Evolutionary conservation across 2,797 vertebrate genomes (phyloP).

Genomic region (Sitta carolinensis): DNA sequence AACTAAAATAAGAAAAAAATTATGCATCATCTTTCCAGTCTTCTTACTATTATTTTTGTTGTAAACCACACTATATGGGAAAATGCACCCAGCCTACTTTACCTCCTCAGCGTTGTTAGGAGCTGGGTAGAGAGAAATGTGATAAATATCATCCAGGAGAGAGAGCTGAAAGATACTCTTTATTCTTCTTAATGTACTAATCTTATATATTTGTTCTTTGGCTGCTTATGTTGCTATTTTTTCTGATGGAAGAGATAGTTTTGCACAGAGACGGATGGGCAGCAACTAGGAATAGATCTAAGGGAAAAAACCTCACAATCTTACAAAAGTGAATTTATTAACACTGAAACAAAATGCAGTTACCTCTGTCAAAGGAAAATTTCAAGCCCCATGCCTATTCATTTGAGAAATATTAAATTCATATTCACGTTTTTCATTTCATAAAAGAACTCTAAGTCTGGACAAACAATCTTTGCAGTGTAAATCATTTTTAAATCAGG

Average conservation of each 20-base stretch:
- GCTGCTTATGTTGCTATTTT: slow-evolving; percentile 41
- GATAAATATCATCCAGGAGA: slow-evolving; percentile 71
- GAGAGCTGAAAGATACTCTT: slow-evolving; percentile 74
- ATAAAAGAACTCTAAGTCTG: slow-evolving; percentile 48
- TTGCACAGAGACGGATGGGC: slow-evolving; percentile 50
- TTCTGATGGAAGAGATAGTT: slow-evolving; percentile 43
- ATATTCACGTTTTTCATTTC: slow-evolving; percentile 44
- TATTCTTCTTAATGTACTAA: slow-evolving; percentile 78
- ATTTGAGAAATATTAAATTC: slow-evolving; percentile 65
- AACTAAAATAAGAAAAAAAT: slow-evolving; percentile 12
- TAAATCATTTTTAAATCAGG: slow-evolving; percentile 61
- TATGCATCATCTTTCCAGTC: slow-evolving; percentile 27
- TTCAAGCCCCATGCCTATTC: slow-evolving; percentile 41
- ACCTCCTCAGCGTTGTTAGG: slow-evolving; percentile 61
- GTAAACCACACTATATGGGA: slow-evolving; percentile 48
- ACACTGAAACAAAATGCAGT: slow-evolving; percentile 59
- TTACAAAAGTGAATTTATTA: slow-evolving; percentile 64
- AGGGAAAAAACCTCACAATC: neutral
- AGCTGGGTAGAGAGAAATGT: slow-evolving; percentile 62
- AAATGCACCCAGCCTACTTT: slow-evolving; percentile 60
- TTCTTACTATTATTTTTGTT: slow-evolving; percentile 35
- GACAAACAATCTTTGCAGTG: slow-evolving; percentile 47
- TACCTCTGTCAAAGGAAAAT: slow-evolving; percentile 57
- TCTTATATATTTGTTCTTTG: slow-evolving; percentile 70
- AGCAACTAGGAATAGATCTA: slow-evolving; percentile 40